Percentiles rank a stretch among this genome's conserved stretches.
phyloP scores from a whole-genome alignment of 2,113 vertebrate species.

The Pampusana beccarii region DNA sequence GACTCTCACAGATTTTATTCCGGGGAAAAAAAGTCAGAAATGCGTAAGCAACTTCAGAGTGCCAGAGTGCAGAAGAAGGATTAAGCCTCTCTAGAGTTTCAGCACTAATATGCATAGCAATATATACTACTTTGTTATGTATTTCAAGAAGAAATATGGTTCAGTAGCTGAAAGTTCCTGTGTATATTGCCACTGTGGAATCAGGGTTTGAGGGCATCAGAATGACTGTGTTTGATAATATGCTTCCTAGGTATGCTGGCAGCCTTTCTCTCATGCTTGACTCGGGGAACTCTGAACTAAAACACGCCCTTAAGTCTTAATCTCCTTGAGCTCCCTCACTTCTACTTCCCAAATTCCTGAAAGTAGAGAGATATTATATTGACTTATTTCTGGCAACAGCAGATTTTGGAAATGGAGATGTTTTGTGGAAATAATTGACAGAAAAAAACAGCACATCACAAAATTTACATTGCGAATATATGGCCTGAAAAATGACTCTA shows the following conservation, averaged over 20 bases:
- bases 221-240: not conserved
- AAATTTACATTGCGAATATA: not conserved
- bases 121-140: not conserved
- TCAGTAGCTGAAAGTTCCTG: not conserved
- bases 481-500: not conserved
- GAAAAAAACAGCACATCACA: not conserved
- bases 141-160: not conserved
- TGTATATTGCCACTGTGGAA: not conserved
- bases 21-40: not conserved
- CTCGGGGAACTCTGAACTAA: not conserved
- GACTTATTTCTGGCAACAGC: not conserved
- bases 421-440: not conserved
- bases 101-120: not conserved
- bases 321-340: not conserved
- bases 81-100: not conserved
- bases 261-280: not conserved
- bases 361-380: not conserved
- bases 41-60: not conserved
- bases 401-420: not conserved
- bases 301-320: not conserved
- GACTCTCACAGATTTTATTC: not conserved
- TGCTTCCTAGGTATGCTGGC: not conserved
- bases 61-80: not conserved
- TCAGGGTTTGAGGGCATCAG: not conserved
- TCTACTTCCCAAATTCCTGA: not conserved